Base-by-base conservation (phyloP, 2,888 invertebrate species). In the Uloborus plumipes region DNA sequence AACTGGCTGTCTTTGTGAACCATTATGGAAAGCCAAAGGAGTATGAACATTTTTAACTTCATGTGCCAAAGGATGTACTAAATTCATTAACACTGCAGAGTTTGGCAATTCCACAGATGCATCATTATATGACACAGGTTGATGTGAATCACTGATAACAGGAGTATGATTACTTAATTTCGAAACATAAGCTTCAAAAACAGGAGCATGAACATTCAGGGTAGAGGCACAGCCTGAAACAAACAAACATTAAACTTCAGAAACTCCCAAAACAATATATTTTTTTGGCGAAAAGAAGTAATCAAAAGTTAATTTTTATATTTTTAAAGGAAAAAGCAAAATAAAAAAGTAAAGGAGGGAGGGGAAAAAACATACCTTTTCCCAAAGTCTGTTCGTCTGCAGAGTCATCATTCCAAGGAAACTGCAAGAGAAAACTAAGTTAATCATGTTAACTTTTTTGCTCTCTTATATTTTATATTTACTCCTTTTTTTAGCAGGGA, bases 121-220 rank as follows among this genome's bases (percentile, higher is more conserved):
- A 13, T 74, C 69, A 55, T 70, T 81, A n/a, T 65, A 75, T 9
- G 65, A 50, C 49, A n/a, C 26, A 4, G 64, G 2, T 26, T 22
- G 61, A 18, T 64, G 55, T 15, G n/a, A 13, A 47, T 80, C 59
- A 49, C 47, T 58, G 22, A 51, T 51, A 22, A 3, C 31, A 13
- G 51, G 22, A 1, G 22, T 20, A 39, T 58, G 26, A 39, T 59
- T 72, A 11, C 26, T 65, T 4, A 49, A 50, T 59, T 22, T 55
- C 16, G 80, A 22, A 4, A 50, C 49, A 53, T 73, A 67, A 14
- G 67, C 50, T 59, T 79, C 61, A 65, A 81, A 81, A 39, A 64
- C 80, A 39, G 80, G 80, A 22, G 80, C 80, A 74, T 81, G 74
- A 22, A 81, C 74, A 70, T 81, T 81, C 39, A 81, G 55, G 13